Percentiles rank a stretch among this genome's conserved stretches.
Conservation (phyloP, 1,140 invertebrate genomes). For the Oncopeltus fasciatus region DNA sequence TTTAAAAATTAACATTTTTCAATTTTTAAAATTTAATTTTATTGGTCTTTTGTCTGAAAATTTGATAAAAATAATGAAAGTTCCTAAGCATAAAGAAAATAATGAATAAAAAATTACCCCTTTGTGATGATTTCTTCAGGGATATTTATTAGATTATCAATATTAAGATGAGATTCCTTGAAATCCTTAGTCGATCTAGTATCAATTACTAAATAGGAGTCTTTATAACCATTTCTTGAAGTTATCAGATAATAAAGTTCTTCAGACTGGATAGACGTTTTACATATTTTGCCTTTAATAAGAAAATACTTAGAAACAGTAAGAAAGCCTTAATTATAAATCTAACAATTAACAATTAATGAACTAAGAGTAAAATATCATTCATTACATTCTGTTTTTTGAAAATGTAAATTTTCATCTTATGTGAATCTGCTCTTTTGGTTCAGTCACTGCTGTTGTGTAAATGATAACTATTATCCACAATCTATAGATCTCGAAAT, state of each 20-base stretch:
- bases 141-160: conserved; percentile 15
- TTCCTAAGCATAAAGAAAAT: conserved; percentile 1
- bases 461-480: neutral
- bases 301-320: neutral
- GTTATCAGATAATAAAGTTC: neutral
- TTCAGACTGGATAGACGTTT: neutral
- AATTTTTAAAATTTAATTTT: too few species aligned
- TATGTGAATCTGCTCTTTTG: too few species aligned
- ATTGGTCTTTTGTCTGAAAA: neutral
- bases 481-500: neutral
- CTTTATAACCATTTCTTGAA: neutral
- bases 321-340: neutral
- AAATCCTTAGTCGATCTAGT: conserved; percentile 16
- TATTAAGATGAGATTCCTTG: conserved; percentile 14
- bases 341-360: neutral
- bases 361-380: neutral
- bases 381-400: neutral
- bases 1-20: too few species aligned
- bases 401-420: neutral
- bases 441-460: too few species aligned
- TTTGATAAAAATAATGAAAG: neutral
- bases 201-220: conserved; percentile 16
- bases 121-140: conserved; percentile 18
- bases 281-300: neutral
- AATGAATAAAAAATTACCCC: conserved; percentile 10